Percentiles rank a stretch among this genome's conserved stretches.
phyloP scores from a whole-genome alignment of 2,888 invertebrate genomes.

The Timandra comae region DNA sequence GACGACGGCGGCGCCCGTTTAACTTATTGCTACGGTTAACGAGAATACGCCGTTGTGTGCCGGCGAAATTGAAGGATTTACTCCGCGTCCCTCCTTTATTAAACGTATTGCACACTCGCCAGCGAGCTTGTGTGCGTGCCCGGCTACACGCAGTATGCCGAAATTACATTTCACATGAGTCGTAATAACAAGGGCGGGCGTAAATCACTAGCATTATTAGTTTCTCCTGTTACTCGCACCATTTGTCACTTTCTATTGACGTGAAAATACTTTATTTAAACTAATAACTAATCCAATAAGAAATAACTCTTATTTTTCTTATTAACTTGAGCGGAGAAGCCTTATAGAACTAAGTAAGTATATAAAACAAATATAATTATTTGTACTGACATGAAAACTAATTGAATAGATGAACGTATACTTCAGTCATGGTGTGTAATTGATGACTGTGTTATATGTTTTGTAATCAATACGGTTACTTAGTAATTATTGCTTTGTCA shows the following conservation, averaged over 20 bases:
- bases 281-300: slow-evolving; percentile 10
- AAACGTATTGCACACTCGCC: slow-evolving; percentile 71
- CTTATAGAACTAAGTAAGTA: too few species aligned
- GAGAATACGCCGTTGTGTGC: slow-evolving; percentile 76
- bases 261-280: slow-evolving; percentile 34
- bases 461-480: too few species aligned
- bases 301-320: too few species aligned
- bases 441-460: too few species aligned
- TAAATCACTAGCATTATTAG: slow-evolving; percentile 75
- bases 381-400: too few species aligned
- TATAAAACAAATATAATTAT: too few species aligned
- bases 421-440: too few species aligned
- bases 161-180: slow-evolving; percentile 77
- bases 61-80: slow-evolving; percentile 77
- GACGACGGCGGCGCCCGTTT: slow-evolving; percentile 56
- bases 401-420: too few species aligned
- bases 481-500: too few species aligned
- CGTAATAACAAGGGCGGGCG: slow-evolving; percentile 75
- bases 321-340: too few species aligned
- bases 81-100: slow-evolving; percentile 76
- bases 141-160: slow-evolving; percentile 61
- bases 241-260: slow-evolving; percentile 68
- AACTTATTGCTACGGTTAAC: slow-evolving; percentile 77
- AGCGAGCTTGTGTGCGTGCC: slow-evolving; percentile 44
- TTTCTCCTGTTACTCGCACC: slow-evolving; percentile 66